Evolutionary conservation across 2,113 vertebrate genomes (phyloP).

Genomic region (Puffinus mauretanicus): DNA sequence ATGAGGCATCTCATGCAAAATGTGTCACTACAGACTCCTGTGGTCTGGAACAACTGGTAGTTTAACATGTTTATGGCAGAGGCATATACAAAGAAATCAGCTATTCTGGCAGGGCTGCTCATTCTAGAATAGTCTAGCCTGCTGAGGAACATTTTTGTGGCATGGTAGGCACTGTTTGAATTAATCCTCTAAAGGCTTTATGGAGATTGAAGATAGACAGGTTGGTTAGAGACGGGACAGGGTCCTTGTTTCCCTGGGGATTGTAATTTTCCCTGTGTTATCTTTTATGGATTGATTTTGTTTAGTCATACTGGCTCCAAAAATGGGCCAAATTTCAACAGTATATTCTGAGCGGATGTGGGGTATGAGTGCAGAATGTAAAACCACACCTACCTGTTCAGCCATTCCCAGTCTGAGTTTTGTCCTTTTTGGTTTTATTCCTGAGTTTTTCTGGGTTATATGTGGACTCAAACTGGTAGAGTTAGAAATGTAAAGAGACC

Average conservation of each 20-base stretch:
- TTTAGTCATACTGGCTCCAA: not conserved
- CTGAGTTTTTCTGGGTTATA: not conserved
- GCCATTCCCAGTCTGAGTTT: not conserved
- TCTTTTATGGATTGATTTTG: not conserved
- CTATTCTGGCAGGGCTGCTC: not conserved
- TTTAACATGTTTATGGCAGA: not conserved
- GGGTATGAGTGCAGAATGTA: not conserved
- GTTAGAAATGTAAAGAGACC: not conserved
- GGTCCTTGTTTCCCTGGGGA: not conserved
- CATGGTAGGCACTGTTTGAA: not conserved
- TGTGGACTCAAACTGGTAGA: not conserved
- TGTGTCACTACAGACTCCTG: accelerated
- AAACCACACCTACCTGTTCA: not conserved
- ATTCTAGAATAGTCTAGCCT: not conserved
- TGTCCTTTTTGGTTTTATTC: not conserved
- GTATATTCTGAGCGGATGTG: not conserved
- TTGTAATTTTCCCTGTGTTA: not conserved
- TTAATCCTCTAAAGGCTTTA: not conserved
- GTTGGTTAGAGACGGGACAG: not conserved
- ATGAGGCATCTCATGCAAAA: not conserved
- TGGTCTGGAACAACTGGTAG: not conserved
- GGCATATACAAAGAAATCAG: not conserved
- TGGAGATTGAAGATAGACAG: not conserved
- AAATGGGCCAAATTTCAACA: not conserved
- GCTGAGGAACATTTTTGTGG: not conserved